These are phyloP conservation scores for Parthenolecanium corni DNA, from an alignment of 2,888 invertebrate genomes.

Conservation along the genomic window DNA sequence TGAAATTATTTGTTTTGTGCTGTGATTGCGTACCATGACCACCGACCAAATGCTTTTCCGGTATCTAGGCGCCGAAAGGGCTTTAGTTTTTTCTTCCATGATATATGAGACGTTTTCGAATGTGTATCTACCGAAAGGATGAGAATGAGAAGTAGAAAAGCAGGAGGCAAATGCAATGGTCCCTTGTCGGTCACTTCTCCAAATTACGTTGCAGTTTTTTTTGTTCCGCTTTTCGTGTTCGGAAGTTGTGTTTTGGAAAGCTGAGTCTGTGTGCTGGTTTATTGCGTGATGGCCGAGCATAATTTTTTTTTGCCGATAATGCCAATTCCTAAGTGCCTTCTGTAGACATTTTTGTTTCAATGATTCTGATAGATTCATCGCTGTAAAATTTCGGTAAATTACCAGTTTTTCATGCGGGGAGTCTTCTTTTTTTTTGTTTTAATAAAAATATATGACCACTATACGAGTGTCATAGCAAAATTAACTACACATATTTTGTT, in stretches of 20 bases:
- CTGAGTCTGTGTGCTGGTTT: neutral
- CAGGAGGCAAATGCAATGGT: neutral
- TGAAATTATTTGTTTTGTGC: neutral
- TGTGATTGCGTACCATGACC: slow-evolving; percentile 3
- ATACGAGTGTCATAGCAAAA: no score
- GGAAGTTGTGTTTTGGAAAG: neutral
- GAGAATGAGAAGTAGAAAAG: neutral
- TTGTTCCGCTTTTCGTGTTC: neutral
- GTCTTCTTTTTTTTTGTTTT: no score
- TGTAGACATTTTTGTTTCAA: no score
- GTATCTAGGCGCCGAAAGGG: slow-evolving; percentile 15
- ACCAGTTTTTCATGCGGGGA: no score
- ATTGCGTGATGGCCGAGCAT: neutral
- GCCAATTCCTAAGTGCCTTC: no score
- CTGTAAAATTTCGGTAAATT: no score
- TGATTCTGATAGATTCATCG: no score
- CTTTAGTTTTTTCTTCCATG: slow-evolving; percentile 19
- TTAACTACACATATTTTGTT: no score
- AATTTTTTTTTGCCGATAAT: no score
- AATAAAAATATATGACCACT: no score
- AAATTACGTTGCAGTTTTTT: slow-evolving; percentile 14
- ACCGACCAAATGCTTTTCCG: slow-evolving; percentile 27
- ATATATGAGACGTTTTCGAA: slow-evolving; percentile 8
- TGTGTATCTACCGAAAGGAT: neutral
- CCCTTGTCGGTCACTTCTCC: neutral